Evolutionary conservation across 2,113 vertebrate species (phyloP).

Genomic region (Macquaria australasica): DNA sequence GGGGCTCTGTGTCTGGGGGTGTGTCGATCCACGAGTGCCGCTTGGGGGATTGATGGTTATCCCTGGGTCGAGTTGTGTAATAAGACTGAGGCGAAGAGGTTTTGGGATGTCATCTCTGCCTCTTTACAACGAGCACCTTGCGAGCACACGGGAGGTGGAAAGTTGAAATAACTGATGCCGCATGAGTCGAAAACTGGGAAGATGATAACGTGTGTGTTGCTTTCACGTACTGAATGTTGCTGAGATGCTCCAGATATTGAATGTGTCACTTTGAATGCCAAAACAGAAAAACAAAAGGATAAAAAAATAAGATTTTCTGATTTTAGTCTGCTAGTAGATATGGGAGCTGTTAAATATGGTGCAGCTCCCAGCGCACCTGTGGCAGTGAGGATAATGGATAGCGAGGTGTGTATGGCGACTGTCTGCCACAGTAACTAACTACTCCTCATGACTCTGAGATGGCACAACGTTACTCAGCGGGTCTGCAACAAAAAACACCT

Average conservation of each 20-base stretch:
- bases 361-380: too few species aligned
- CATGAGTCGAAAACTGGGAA: background rate
- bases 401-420: background rate
- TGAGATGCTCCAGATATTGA: constrained; percentile 2
- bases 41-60: constrained; percentile 54
- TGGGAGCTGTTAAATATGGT: too few species aligned
- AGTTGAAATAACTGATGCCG: constrained; percentile 11
- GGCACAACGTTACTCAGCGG: constrained; percentile 33
- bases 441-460: constrained; percentile 18
- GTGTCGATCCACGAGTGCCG: constrained; percentile 12
- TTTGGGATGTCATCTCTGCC: constrained; percentile 64
- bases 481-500: constrained; percentile 24
- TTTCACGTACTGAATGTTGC: background rate
- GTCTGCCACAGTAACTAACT: constrained; percentile 35
- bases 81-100: constrained; percentile 29
- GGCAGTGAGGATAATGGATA: too few species aligned
- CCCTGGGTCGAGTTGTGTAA: constrained; percentile 51
- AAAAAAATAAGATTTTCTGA: background rate
- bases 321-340: too few species aligned
- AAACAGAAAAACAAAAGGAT: background rate
- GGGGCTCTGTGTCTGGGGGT: background rate
- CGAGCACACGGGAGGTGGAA: constrained; percentile 46
- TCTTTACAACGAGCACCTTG: constrained; percentile 19
- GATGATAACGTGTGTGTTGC: background rate
- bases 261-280: background rate